phyloP scores from a whole-genome alignment of 2,888 invertebrate species.

The Deilephila porcellus region DNA sequence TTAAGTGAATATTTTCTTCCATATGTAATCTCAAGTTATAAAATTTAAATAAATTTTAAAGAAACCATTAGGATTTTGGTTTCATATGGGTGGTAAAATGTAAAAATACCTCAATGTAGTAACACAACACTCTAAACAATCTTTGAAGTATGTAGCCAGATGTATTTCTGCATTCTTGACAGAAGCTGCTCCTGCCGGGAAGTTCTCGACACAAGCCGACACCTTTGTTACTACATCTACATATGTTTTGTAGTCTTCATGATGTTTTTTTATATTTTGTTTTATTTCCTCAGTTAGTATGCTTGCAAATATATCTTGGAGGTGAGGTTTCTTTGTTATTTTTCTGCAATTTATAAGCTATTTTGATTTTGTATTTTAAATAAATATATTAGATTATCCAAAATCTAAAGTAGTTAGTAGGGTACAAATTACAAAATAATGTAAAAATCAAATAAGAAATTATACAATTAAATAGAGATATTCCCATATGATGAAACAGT shows the following conservation, averaged over 20 bases:
- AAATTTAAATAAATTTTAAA: too few relatives aligned
- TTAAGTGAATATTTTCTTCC: too few relatives aligned
- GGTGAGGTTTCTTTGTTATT: constrained; percentile 55
- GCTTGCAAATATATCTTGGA: constrained; percentile 58
- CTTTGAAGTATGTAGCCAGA: constrained; percentile 53
- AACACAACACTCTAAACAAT: constrained; percentile 56
- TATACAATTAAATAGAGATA: too few relatives aligned
- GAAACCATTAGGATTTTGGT: too few relatives aligned
- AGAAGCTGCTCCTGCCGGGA: constrained; percentile 60
- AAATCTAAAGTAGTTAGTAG: too few relatives aligned
- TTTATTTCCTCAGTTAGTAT: constrained; percentile 52
- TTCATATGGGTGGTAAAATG: background rate
- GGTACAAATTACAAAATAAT: too few relatives aligned
- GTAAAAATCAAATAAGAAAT: too few relatives aligned
- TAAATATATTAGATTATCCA: background rate
- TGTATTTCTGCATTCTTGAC: constrained; percentile 50
- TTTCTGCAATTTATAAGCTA: constrained; percentile 56
- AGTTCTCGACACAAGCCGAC: constrained; percentile 67
- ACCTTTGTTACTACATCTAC: constrained; percentile 55
- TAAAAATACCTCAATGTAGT: constrained; percentile 53
- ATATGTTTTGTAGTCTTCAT: constrained; percentile 46
- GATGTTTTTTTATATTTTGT: constrained; percentile 33
- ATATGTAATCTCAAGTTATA: too few relatives aligned
- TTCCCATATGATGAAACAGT: too few relatives aligned
- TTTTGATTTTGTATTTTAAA: background rate